These are phyloP conservation scores for Drosophila azteca DNA, from an alignment of 1,140 invertebrate genomes.

Conservation along the genomic window DNA sequence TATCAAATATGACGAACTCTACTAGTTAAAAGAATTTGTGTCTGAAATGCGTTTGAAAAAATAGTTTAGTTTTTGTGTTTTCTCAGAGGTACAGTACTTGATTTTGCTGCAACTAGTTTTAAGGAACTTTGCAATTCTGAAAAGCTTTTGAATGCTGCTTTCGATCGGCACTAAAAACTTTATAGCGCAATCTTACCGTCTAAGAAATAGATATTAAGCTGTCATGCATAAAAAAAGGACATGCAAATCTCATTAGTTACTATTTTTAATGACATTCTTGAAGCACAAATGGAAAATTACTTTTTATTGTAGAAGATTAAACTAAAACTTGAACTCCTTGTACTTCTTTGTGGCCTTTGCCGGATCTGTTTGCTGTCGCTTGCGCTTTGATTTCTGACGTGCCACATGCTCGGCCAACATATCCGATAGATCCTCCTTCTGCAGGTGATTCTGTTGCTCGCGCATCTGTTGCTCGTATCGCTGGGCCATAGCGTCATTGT, in stretches of 20 bases:
- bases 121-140: too few species aligned
- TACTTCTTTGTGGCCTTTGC: constrained; percentile 98
- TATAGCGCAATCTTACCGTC: too few species aligned
- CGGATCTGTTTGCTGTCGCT: constrained; percentile 94
- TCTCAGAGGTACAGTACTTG: too few species aligned
- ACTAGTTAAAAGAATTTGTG: too few species aligned
- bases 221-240: background rate
- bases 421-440: constrained; percentile 98
- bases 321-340: constrained; percentile 98
- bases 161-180: too few species aligned
- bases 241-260: constrained; percentile 11
- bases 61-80: too few species aligned
- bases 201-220: too few species aligned
- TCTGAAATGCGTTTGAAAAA: too few species aligned
- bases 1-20: constrained; percentile 83
- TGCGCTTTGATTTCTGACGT: constrained; percentile 96
- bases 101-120: too few species aligned
- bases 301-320: constrained; percentile 10
- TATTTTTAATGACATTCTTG: constrained; percentile 61
- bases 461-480: constrained; percentile 98
- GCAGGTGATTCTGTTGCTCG: constrained; percentile 93
- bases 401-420: constrained; percentile 99
- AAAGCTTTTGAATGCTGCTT: too few species aligned
- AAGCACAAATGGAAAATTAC: constrained; percentile 42
- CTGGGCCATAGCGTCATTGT: constrained; percentile 97